A percentile compares a stretch with the other conserved stretches of the same genome.
Conservation (phyloP, 1,140 invertebrate species). For the Subanguina moxae region DNA sequence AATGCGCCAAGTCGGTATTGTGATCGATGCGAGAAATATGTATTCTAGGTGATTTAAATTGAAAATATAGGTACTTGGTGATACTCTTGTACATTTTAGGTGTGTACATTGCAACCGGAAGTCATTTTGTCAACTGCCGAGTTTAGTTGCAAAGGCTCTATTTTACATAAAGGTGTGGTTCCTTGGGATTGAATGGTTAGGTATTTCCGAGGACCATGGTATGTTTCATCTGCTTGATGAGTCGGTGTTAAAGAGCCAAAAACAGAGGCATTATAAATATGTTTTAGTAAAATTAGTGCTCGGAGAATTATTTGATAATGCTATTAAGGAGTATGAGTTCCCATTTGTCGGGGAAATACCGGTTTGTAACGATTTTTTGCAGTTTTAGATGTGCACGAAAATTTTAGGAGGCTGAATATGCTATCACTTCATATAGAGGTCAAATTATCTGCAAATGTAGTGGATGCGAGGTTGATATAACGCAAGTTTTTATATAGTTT, state of each 20-base stretch:
- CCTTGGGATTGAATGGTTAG: background rate
- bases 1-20: conserved; percentile 20
- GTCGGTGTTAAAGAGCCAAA: background rate
- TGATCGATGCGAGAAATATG: conserved; percentile 24
- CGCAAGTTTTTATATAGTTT: background rate
- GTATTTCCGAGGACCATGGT: background rate
- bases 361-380: background rate
- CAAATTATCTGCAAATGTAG: background rate
- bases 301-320: too few relatives aligned
- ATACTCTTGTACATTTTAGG: too few relatives aligned
- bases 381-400: background rate
- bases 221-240: background rate
- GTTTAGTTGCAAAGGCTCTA: too few relatives aligned
- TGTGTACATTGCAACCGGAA: too few relatives aligned
- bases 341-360: background rate
- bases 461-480: background rate
- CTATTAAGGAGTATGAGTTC: too few relatives aligned
- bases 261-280: too few relatives aligned
- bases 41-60: conserved; percentile 24
- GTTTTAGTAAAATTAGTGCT: background rate
- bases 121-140: too few relatives aligned
- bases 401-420: background rate
- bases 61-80: too few relatives aligned
- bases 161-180: too few relatives aligned
- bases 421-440: background rate